Evolutionary conservation across 1,140 invertebrate genomes (phyloP), one percentile per base, ranked within the genome.

Genomic region (Caenorhabditis brenneri): DNA sequence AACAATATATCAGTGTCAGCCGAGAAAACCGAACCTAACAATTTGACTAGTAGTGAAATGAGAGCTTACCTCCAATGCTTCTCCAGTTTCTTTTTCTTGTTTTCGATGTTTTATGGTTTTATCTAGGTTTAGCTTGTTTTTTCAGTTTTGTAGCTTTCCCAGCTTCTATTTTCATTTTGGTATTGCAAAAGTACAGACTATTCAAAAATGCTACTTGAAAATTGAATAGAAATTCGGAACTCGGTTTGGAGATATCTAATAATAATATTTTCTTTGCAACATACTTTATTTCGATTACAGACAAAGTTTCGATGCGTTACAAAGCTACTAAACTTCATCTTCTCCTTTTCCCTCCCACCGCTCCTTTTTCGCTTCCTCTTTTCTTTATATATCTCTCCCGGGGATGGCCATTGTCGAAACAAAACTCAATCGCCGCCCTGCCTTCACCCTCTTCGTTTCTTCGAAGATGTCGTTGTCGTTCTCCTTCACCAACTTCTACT

Each of bases 301-400:
- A 5, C 36, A 7, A 42, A 15, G 19, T 15, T 74, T 29, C 36
- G n/a, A 74, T 65, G 19, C 31, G 65, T 42, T 74, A 46, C 65
- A 74, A 74, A 74, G 65, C 65, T 74, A 74, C n/a, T 74, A 74
- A 74, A 74, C 65, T 74, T 74, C 65, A 74, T 74, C 65, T 74
- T 74, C 65, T 74, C 65, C 10, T 10, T 42, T 24, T 31, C 15
- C 31, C 7, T 74, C 65, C 65, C 65, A 74, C 65, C 36, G 65
- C 65, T 74, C 65, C 65, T 42, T 42, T 42, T 31, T 74, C 36
- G 58, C 31, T 65, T 65, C 58, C 58, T 65, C 58, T 65, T 74
- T 74, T 74, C 65, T 74, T 74, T 74, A 74, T 74, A 74, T 74
- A 74, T 74, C 65, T 74, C 65, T 74, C 65, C 65, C 65, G 65